Evolutionary conservation across 2,888 invertebrate species (phyloP).

Genomic region (Limnephilus rhombicus): DNA sequence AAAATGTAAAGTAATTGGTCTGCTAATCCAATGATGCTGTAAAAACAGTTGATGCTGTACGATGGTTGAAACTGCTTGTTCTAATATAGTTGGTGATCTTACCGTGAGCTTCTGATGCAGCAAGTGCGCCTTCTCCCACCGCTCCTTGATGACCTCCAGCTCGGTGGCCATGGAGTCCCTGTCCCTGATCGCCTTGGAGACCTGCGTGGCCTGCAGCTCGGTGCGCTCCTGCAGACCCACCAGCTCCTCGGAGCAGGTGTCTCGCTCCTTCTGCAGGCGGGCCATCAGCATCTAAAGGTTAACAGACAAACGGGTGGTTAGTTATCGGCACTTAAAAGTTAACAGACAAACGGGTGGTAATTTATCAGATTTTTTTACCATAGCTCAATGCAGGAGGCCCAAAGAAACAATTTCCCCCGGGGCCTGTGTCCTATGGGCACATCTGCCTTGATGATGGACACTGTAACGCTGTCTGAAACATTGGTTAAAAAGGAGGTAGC

Average conservation of each 20-base stretch:
- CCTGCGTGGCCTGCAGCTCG: slow-evolving; percentile 89
- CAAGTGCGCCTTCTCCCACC: slow-evolving; percentile 92
- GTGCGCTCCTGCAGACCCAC: slow-evolving; percentile 89
- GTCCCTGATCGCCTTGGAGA: slow-evolving; percentile 90
- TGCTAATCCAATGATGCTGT: neutral
- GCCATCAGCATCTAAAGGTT: slow-evolving; percentile 81
- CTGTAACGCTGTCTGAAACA: no score
- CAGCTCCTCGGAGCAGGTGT: slow-evolving; percentile 88
- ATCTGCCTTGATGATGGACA: no score
- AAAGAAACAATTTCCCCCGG: no score
- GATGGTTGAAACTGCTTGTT: no score
- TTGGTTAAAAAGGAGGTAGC: no score
- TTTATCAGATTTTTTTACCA: no score
- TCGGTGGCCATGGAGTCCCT: slow-evolving; percentile 91
- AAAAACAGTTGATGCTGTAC: neutral
- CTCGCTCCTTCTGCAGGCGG: slow-evolving; percentile 93
- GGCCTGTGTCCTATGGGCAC: no score
- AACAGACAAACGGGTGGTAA: no score
- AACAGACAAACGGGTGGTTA: neutral
- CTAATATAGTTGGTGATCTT: slow-evolving; percentile 65
- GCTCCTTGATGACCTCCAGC: slow-evolving; percentile 90
- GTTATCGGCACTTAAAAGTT: no score
- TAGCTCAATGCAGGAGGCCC: no score
- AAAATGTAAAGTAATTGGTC: no score
- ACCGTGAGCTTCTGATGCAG: slow-evolving; percentile 91